A percentile compares a stretch with the other conserved stretches of the same genome.
Evolutionary conservation across 2,797 vertebrate genomes (phyloP).

Genomic region (Melanotaenia trifasciata): DNA sequence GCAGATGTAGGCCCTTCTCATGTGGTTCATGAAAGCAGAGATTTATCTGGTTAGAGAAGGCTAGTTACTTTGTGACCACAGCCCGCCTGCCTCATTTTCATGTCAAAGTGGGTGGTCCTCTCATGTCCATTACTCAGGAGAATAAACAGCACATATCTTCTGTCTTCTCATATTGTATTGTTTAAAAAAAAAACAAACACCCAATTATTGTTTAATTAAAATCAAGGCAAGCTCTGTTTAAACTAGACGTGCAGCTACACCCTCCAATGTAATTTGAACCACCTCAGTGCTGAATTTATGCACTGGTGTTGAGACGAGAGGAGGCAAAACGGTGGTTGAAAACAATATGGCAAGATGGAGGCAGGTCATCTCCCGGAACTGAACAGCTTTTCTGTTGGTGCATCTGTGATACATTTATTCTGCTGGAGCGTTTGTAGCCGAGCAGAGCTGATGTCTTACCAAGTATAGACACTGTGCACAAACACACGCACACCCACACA

Average conservation of each 20-base stretch:
- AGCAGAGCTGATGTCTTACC: constrained; percentile 49
- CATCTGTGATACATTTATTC: constrained; percentile 69
- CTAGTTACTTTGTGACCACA: constrained; percentile 72
- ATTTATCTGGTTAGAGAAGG: constrained; percentile 83
- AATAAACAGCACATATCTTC: constrained; percentile 65
- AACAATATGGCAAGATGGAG: constrained; percentile 44
- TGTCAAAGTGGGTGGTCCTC: constrained; percentile 81
- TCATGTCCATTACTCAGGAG: constrained; percentile 52
- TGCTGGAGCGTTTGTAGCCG: constrained; percentile 52
- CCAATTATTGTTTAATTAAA: constrained; percentile 60
- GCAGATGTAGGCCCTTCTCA: constrained; percentile 83
- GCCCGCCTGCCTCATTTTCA: constrained; percentile 65
- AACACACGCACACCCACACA: constrained; percentile 2
- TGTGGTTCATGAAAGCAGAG: constrained; percentile 86
- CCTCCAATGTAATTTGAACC: constrained; percentile 36
- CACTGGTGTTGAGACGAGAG: constrained; percentile 47
- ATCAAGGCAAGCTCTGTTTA: constrained; percentile 39
- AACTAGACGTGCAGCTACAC: constrained; percentile 30
- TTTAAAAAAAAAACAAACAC: constrained; percentile 52
- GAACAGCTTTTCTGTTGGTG: constrained; percentile 45
- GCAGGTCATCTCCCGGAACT: constrained; percentile 34
- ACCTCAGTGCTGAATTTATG: constrained; percentile 44
- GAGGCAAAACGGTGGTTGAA: constrained; percentile 46
- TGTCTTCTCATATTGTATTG: constrained; percentile 47
- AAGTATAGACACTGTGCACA: constrained; percentile 46